A percentile compares a stretch with the other conserved stretches of the same genome.
phyloP scores from a whole-genome alignment of 2,113 vertebrate genomes.

The Salvelinus namaycush region DNA sequence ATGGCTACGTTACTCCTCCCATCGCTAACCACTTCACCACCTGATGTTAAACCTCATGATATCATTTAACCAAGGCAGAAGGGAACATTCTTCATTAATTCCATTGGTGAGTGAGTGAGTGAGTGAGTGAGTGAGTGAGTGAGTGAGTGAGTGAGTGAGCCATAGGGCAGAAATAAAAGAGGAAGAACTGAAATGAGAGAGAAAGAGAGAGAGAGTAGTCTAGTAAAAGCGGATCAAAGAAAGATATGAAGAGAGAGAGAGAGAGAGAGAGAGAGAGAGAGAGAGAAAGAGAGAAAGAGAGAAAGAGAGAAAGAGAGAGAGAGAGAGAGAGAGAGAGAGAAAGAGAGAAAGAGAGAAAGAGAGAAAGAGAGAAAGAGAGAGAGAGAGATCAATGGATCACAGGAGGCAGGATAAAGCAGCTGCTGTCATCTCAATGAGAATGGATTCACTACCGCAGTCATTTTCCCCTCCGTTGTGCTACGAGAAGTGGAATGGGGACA shows the following conservation, averaged over 20 bases:
- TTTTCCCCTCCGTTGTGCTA: slow-evolving; percentile 25
- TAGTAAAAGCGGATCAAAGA: slow-evolving; percentile 6
- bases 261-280: too few relatives aligned
- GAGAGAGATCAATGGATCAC: slow-evolving; percentile 27
- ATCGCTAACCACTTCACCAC: slow-evolving; percentile 44
- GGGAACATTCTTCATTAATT: slow-evolving; percentile 62
- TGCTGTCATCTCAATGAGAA: neutral
- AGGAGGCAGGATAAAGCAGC: neutral
- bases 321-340: neutral
- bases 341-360: neutral
- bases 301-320: neutral
- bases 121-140: too few relatives aligned
- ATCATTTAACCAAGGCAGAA: slow-evolving; percentile 57
- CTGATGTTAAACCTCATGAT: slow-evolving; percentile 58
- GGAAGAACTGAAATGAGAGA: slow-evolving; percentile 35
- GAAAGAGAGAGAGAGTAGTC: too few relatives aligned
- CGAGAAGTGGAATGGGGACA: slow-evolving; percentile 53
- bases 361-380: slow-evolving; percentile 2
- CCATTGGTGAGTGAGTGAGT: slow-evolving; percentile 20
- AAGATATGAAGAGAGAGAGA: neutral
- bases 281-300: too few relatives aligned
- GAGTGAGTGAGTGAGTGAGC: too few relatives aligned
- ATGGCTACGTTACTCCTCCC: slow-evolving; percentile 34
- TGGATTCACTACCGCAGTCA: neutral
- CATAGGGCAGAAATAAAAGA: neutral